phyloP scores from a whole-genome alignment of 2,113 vertebrate species.

The Pelecanus crispus region DNA sequence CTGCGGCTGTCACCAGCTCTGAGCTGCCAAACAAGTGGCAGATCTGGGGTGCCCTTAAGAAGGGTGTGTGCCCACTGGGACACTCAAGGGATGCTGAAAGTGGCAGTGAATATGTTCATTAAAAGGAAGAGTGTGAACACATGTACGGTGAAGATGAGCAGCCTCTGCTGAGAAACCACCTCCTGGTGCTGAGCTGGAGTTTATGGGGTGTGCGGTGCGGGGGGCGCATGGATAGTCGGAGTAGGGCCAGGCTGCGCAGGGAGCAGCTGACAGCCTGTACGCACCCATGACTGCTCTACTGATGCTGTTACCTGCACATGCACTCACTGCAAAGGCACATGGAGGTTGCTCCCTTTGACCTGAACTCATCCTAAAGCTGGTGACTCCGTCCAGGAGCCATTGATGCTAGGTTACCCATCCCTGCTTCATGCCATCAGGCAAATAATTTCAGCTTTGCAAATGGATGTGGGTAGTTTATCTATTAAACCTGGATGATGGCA shows the following conservation, averaged over 20 bases:
- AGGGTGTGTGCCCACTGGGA: rapidly evolving
- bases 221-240: neutral
- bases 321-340: neutral
- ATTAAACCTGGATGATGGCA: neutral
- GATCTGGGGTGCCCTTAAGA: neutral
- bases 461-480: neutral
- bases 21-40: neutral
- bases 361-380: neutral
- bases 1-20: neutral
- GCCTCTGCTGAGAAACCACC: neutral
- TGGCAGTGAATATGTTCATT: neutral
- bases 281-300: rapidly evolving
- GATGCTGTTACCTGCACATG: rapidly evolving
- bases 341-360: neutral
- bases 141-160: rapidly evolving
- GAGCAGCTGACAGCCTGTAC: rapidly evolving
- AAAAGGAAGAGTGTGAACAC: neutral
- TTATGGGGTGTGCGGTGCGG: neutral
- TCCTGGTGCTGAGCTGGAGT: neutral
- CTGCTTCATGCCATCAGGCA: neutral
- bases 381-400: neutral
- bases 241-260: neutral
- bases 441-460: neutral
- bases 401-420: neutral
- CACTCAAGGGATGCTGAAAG: neutral